These are phyloP conservation scores for Acinonyx jubatus DNA, from an alignment of 2,113 vertebrate species.

Conservation along the genomic window DNA sequence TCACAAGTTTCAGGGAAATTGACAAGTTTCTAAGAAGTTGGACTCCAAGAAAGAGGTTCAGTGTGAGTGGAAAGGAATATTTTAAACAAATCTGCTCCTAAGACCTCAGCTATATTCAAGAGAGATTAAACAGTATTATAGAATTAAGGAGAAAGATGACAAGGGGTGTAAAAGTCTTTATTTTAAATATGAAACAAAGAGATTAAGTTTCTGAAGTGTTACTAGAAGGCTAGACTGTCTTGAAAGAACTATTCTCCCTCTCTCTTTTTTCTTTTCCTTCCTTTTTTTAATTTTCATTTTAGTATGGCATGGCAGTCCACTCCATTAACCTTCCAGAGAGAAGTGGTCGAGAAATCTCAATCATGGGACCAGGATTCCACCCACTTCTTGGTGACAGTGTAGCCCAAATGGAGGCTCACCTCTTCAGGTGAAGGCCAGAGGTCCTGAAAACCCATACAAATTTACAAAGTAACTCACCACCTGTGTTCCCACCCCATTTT, in stretches of 20 bases:
- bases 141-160: slow-evolving; percentile 7
- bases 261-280: not conserved
- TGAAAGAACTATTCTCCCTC: not conserved
- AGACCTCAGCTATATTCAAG: slow-evolving; percentile 4
- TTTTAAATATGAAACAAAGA: slow-evolving; percentile 58
- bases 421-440: not conserved
- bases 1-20: slow-evolving; percentile 55
- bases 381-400: not conserved
- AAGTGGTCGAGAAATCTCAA: not conserved
- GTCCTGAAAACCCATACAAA: not conserved
- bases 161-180: slow-evolving; percentile 33
- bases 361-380: not conserved
- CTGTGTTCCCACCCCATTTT: not conserved
- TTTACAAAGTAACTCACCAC: not conserved
- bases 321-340: not conserved
- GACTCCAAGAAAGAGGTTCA: not conserved
- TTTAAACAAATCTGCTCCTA: slow-evolving; percentile 46
- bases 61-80: slow-evolving; percentile 35
- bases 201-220: slow-evolving; percentile 19
- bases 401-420: not conserved
- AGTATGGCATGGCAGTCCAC: not conserved
- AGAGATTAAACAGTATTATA: slow-evolving; percentile 48
- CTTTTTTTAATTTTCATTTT: not conserved
- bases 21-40: slow-evolving; percentile 60
- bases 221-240: not conserved